These are phyloP conservation scores for Artemia sp. DNA, from an alignment of 2,888 invertebrate species.

Conservation along the genomic window DNA sequence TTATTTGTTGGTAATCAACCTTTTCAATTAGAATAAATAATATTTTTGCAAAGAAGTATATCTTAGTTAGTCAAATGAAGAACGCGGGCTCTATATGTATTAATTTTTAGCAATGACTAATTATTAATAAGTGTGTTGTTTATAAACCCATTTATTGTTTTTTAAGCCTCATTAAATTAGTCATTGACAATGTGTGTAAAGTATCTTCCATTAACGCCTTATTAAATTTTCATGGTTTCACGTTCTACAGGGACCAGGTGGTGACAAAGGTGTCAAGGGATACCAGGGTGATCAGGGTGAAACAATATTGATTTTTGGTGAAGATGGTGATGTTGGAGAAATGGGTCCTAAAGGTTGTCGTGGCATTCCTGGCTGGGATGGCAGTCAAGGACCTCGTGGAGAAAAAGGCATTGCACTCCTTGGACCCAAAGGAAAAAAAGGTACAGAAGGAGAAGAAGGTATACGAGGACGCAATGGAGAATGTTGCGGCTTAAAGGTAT, in stretches of 20 bases:
- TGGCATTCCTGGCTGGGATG: not conserved
- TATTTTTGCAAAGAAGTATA: no score
- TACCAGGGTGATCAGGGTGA: slow-evolving; percentile 5
- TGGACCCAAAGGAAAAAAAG: not conserved
- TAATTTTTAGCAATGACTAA: no score
- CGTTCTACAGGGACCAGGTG: not conserved
- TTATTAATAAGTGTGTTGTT: no score
- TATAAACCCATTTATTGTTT: no score
- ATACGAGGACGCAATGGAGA: slow-evolving; percentile 9
- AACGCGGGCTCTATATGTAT: no score
- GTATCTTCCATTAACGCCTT: no score
- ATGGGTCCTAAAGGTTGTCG: not conserved
- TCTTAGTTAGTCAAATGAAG: no score
- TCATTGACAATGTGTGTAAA: no score
- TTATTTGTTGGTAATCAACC: no score
- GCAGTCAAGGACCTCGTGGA: not conserved
- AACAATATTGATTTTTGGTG: not conserved
- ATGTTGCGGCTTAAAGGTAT: slow-evolving; percentile 1
- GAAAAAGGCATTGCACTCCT: not conserved
- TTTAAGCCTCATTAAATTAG: no score
- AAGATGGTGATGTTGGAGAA: not conserved
- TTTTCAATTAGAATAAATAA: no score
- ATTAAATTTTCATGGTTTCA: no score
- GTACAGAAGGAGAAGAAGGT: not conserved
- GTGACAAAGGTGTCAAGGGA: not conserved